Evolutionary conservation across 30 jellyfish, hydroid and myxozoan genomes (phyloP).

Genomic region (Pseudorhiza aurosa): DNA sequence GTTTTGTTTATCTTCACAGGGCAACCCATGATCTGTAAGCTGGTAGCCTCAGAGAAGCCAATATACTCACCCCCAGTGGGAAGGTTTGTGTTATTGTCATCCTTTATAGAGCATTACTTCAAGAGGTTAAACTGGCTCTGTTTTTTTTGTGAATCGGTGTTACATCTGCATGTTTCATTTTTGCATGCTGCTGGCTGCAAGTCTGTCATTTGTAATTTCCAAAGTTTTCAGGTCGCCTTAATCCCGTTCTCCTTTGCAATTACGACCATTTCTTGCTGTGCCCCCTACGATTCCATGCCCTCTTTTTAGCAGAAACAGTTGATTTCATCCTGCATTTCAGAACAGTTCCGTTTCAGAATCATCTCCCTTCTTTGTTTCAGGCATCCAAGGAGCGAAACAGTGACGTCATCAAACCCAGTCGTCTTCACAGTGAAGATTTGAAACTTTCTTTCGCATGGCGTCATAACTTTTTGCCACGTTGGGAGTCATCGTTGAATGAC

Average conservation of each 20-base stretch:
- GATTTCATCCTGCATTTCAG: too few relatives aligned
- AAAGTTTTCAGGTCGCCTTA: too few relatives aligned
- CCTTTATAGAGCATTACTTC: not conserved
- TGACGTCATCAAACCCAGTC: conserved; percentile 38
- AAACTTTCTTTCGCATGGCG: too few relatives aligned
- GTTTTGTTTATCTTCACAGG: conserved; percentile 78
- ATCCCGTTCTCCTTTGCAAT: too few relatives aligned
- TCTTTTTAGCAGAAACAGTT: too few relatives aligned
- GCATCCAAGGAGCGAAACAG: not conserved
- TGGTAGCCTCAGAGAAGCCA: conserved; percentile 55
- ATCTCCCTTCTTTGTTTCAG: not conserved
- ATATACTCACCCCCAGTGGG: conserved; percentile 44
- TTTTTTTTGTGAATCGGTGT: too few relatives aligned
- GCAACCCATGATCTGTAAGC: conserved; percentile 89
- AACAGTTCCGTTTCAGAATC: not conserved
- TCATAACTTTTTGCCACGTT: not conserved
- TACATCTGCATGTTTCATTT: too few relatives aligned
- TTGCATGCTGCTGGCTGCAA: too few relatives aligned
- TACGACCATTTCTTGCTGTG: too few relatives aligned
- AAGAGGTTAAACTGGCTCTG: too few relatives aligned
- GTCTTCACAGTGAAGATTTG: conserved; percentile 65
- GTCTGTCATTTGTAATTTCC: too few relatives aligned
- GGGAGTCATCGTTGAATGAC: not conserved
- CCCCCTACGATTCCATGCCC: too few relatives aligned
- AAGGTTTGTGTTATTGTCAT: conserved; percentile 3